Conservation (phyloP, 35 echinoderm and acorn worm genomes). For the Apostichopus californicus region DNA sequence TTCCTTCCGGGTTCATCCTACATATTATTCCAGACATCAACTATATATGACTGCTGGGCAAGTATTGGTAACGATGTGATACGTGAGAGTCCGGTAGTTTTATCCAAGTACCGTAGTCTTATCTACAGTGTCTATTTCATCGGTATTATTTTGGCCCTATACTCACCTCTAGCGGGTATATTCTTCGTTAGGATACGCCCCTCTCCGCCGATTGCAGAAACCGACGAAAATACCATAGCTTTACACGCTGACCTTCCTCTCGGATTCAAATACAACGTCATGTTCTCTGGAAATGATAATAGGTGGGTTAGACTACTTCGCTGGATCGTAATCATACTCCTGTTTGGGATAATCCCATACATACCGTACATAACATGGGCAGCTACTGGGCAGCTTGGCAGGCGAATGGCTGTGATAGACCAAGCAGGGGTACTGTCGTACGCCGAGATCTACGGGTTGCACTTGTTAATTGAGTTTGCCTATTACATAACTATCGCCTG, state of each 20-base stretch:
- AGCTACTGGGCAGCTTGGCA: constrained; percentile 37
- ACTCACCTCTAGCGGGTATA: constrained; percentile 69
- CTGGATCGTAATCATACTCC: constrained; percentile 55
- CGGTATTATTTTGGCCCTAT: constrained; percentile 69
- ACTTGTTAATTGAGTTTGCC: constrained; percentile 58
- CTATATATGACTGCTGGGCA: constrained; percentile 77
- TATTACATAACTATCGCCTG: constrained; percentile 51
- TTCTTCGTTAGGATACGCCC: constrained; percentile 79
- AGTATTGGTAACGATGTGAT: background rate
- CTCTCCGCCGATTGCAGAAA: background rate
- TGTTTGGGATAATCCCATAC: constrained; percentile 74
- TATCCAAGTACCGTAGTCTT: constrained; percentile 57
- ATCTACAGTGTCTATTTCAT: constrained; percentile 48
- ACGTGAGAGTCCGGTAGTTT: background rate
- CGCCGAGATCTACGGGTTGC: constrained; percentile 23
- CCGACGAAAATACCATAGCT: constrained; percentile 1
- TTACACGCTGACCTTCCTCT: constrained; percentile 72
- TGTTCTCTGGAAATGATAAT: constrained; percentile 55
- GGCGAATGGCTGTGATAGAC: constrained; percentile 52
- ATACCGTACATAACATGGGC: constrained; percentile 66
- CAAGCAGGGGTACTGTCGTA: constrained; percentile 56
- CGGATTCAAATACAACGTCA: constrained; percentile 78
- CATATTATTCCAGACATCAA: constrained; percentile 70
- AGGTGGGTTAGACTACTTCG: constrained; percentile 43
- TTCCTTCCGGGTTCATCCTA: constrained; percentile 66